Evolutionary conservation across 2,888 invertebrate species (phyloP), one percentile per base, ranked within the genome.

Genomic region (Amblyteles armatorius): DNA sequence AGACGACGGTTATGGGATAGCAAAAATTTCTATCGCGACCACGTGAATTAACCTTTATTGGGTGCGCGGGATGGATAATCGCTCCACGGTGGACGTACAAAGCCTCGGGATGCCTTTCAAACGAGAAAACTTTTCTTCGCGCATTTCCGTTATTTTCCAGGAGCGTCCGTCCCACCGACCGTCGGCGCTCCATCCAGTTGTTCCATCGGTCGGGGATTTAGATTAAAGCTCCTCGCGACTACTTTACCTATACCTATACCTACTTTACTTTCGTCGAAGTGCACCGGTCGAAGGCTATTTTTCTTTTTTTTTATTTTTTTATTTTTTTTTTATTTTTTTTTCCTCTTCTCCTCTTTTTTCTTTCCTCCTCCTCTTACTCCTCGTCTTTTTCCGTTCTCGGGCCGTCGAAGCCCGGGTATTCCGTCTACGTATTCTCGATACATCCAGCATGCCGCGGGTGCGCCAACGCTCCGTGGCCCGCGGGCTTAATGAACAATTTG

Each of bases 111-210:
- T 60, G 48, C 74, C 85, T 84, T 83, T 86, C 87, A 88, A 90
- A 90, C 89, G 90, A 90, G 90, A 90, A 90, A 91, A 91, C 86
- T 91, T 90, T 44, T 90, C 84, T 79, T 86, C 79, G 73, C 83
- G 71, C 84, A 86, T 88, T 88, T 87, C 86, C 87, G 86, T 87
- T 89, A 89, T 88, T 89, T 90, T 88, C 86, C 86, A 81, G 71
- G 71, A 83, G 19, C 11, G 26, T 19, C n/a, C 22, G 26, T 19
- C n/a, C 22, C 55, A 9, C 22, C 55, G 55, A 22, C 9, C 55
- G 55, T 57, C 83, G 69, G 1, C 22, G 40, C 48, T 78, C 68
- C 55, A 40, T 67, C 68, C 68, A 33, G 69, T 68, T 44, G 68
- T 71, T 78, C 55, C 55, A 52, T 60, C 67, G 50, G 65, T 55